Base-by-base conservation (phyloP, 2,888 invertebrate species). In the Cyaniris semiargus region DNA sequence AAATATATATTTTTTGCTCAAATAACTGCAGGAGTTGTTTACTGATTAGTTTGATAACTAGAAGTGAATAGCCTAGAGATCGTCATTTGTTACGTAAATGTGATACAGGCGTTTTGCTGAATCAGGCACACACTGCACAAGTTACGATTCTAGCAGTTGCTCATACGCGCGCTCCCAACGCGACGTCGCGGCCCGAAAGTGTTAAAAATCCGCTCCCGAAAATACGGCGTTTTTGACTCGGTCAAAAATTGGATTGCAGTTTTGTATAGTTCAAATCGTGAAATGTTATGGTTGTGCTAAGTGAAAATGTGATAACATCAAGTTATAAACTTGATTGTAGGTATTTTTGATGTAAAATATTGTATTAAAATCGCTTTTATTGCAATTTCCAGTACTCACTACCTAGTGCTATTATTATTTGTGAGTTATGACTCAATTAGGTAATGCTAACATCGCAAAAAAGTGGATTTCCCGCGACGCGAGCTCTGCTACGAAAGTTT, bases 11-110 rank as follows among this genome's bases (percentile, higher is more conserved):
- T 18, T 44, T 53, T 53, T 18, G 53, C 53, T 18, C 8, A 13
- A 23, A 23, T 23, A 13, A 60, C 23, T 60, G 0, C 21, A 21
- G 10, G 6, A 10, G 13, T 60, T 60, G 60, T 60, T 60, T 13
- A 60, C 60, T 60, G 60, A 23, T 60, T 23, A 10, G 23, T 23
- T 60, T 60, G 60, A 23, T 60, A 60, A 60, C 23, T 23, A 13
- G 10, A 60, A 21, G 10, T 60, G 48, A 60, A 21, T 60, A 60
- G 60, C 23, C 60, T 23, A 21, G 23, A 4, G 23, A 13, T 60
- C 23, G 60, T 21, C 60, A 13, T 60, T 60, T 60, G 23, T 60
- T 60, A 60, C 60, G 60, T 60, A 60, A 60, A 60, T 60, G 23
- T 60, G 23, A 60, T 60, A 60, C 60, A 3, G 21, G 23, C 23